A percentile compares a stretch with the other conserved stretches of the same genome.
phyloP scores from a whole-genome alignment of 2,888 invertebrate genomes.

The Drosophila prolongata region DNA sequence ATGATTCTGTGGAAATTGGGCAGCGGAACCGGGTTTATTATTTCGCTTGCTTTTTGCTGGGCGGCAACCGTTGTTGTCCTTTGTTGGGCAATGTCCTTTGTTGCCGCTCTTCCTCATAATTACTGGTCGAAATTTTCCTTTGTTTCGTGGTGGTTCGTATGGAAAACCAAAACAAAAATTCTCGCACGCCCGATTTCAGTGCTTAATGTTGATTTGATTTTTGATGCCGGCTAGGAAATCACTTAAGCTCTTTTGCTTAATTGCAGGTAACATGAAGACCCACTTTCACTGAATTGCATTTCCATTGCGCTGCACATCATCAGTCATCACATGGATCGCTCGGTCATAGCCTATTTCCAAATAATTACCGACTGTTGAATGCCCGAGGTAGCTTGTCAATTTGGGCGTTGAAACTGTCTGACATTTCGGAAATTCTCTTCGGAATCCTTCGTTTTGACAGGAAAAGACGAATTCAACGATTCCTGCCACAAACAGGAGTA shows the following conservation, averaged over 20 bases:
- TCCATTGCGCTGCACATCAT: conserved; percentile 27
- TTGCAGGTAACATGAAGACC: neutral
- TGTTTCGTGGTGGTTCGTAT: conserved; percentile 11
- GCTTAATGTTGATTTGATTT: conserved; percentile 67
- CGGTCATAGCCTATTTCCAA: conserved; percentile 28
- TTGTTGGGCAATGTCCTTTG: conserved; percentile 20
- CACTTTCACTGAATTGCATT: conserved; percentile 11
- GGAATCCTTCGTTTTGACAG: neutral
- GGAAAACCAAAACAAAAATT: conserved; percentile 39
- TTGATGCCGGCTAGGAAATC: conserved; percentile 43
- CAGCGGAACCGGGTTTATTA: conserved; percentile 4
- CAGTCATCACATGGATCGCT: conserved; percentile 7
- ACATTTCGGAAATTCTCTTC: neutral
- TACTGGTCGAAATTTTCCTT: conserved; percentile 66
- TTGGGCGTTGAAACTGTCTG: neutral
- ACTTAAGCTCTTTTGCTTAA: neutral
- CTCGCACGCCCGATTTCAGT: conserved; percentile 29
- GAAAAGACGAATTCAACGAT: neutral
- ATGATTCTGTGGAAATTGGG: neutral
- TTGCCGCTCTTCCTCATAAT: conserved; percentile 57
- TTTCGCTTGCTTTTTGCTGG: conserved; percentile 18
- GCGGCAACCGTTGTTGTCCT: conserved; percentile 15
- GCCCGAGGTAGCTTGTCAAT: conserved; percentile 6
- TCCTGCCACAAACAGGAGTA: neutral
- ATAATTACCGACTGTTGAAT: conserved; percentile 35